Evolutionary conservation across 1,140 invertebrate species (phyloP), one percentile per base, ranked within the genome.

Genomic region (Brachionus calyciflorus): DNA sequence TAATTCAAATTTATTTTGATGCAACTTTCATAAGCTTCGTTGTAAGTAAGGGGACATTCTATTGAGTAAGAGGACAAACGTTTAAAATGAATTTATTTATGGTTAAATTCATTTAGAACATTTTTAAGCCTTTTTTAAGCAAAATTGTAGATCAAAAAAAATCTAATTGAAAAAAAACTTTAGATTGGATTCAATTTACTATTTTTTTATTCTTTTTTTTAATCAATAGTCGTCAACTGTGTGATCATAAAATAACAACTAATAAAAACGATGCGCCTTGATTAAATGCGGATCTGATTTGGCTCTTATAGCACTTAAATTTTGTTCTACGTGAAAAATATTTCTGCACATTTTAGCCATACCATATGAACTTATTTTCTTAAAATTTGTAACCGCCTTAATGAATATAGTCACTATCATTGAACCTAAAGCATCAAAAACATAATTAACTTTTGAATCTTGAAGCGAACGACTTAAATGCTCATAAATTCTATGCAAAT

Each of bases 291-390:
- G 49, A 30, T 76, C 73, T 6, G 49, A 28, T 40, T 40, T 55
- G 6, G 49, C 17, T 1, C 73, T 24, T n/a, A 41, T 76, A 14
- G 49, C 49, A 17, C 49, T 76, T 28, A 76, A 19, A 17, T 55
- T 76, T 57, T 76, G 73, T 26, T 76, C 73, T 3, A 76, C 49
- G 57, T 55, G 33, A 46, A 76, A 76, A 14, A 76, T 76, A 30
- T 76, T 76, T 14, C 73, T 48, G 49, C 73, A 76, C 73, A 76
- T 76, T 57, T 76, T 76, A 10, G 73, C 49, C 14, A 76, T 55
- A 30, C 73, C 73, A 55, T 41, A 30, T 0, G 26, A 37, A 14
- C 73, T 76, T 30, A 76, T 41, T 33, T 55, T 55, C n/a, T 76
- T 55, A 26, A 76, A 76, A 30, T 49, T 46, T 10, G 30, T 55